Conservation (phyloP, 1,140 invertebrate species). For the Drosophila santomea region DNA sequence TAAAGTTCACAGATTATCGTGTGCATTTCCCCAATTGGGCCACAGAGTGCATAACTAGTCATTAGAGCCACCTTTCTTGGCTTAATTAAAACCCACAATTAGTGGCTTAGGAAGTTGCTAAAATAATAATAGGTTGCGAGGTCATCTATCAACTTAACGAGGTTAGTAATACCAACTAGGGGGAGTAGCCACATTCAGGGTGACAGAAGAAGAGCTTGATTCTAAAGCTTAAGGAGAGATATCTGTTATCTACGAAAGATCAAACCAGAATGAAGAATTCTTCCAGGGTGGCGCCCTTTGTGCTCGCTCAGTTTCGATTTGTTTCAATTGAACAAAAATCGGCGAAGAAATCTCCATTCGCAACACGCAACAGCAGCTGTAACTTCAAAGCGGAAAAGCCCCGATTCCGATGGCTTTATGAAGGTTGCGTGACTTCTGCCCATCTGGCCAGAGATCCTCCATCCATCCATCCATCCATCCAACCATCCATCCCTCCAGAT, state of each 20-base stretch:
- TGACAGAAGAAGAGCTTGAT: neutral
- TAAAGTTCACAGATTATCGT: conserved; percentile 72
- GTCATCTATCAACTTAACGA: conserved; percentile 51
- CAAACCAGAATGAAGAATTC: conserved; percentile 5
- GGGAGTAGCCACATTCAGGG: neutral
- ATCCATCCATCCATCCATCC: conserved; percentile 2
- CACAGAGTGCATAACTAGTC: conserved; percentile 48
- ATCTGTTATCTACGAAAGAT: neutral
- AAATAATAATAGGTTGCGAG: conserved; percentile 59
- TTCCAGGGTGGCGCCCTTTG: conserved; percentile 27
- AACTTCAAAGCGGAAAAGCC: conserved; percentile 50
- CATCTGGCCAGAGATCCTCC: conserved; percentile 24
- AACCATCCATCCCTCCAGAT: conserved; percentile 6
- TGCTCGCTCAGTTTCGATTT: conserved; percentile 64
- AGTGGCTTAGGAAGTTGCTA: conserved; percentile 43
- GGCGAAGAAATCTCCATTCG: conserved; percentile 41
- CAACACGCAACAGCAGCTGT: conserved; percentile 45
- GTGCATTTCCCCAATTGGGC: conserved; percentile 30
- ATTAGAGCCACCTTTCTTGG: conserved; percentile 57
- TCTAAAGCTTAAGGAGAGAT: too few relatives aligned
- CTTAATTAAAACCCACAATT: conserved; percentile 47
- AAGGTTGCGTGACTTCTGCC: conserved; percentile 75
- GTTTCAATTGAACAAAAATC: conserved; percentile 64
- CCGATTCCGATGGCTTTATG: conserved; percentile 56
- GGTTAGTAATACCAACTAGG: conserved; percentile 60